phyloP scores from a whole-genome alignment of 2,888 invertebrate genomes.

The Napeogenes inachia region DNA sequence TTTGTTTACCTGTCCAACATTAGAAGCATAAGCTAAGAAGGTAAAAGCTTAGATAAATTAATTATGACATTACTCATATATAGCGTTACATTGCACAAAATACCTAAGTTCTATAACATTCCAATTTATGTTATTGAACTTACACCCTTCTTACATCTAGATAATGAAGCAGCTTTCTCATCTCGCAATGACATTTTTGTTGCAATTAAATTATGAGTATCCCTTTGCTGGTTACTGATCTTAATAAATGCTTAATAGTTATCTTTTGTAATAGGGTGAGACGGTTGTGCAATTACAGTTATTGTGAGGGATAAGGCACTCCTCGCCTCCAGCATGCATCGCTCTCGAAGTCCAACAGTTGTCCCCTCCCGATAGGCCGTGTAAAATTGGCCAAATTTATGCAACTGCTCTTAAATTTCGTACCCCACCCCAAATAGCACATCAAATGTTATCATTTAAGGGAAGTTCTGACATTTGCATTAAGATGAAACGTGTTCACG shows the following conservation, averaged over 20 bases:
- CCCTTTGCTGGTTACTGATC: slow-evolving; percentile 66
- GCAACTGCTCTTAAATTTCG: slow-evolving; percentile 55
- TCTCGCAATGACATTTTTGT: slow-evolving; percentile 36
- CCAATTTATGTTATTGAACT: neutral
- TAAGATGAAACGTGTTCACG: slow-evolving; percentile 34
- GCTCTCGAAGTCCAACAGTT: slow-evolving; percentile 19
- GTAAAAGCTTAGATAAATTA: too few relatives aligned
- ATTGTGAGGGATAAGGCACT: neutral
- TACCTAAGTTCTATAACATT: neutral
- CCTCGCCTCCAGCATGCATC: neutral
- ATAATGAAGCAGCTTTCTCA: slow-evolving; percentile 11
- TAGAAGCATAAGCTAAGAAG: too few relatives aligned
- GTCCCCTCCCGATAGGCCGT: slow-evolving; percentile 39
- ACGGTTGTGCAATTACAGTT: slow-evolving; percentile 51
- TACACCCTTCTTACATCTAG: neutral
- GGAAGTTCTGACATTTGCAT: slow-evolving; percentile 49
- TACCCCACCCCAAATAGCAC: slow-evolving; percentile 44
- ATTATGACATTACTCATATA: neutral
- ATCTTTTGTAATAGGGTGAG: slow-evolving; percentile 60
- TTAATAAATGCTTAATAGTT: slow-evolving; percentile 74
- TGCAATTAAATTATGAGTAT: slow-evolving; percentile 73
- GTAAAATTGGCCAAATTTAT: slow-evolving; percentile 74
- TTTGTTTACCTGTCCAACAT: too few relatives aligned
- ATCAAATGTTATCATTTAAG: slow-evolving; percentile 69
- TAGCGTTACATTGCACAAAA: neutral